A percentile compares a stretch with the other conserved stretches of the same genome.
Conservation (phyloP, 2,797 vertebrate species). For the Apogon talboti region DNA sequence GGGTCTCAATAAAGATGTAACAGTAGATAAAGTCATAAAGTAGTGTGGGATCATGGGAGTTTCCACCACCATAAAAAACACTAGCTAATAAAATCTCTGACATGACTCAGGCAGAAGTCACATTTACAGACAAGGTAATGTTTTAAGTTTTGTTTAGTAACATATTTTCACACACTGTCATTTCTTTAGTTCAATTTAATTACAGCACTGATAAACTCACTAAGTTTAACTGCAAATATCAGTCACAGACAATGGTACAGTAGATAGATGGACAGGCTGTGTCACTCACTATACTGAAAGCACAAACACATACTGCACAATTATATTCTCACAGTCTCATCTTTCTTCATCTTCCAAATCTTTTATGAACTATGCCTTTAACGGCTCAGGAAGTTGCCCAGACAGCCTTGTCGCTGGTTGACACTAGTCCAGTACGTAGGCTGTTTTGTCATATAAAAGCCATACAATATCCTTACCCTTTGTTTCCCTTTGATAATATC, state of each 20-base stretch:
- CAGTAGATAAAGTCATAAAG: too few species aligned
- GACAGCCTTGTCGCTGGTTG: constrained; percentile 1
- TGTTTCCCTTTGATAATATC: constrained; percentile 35
- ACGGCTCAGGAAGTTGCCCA: constrained; percentile 16
- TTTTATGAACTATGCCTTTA: not conserved
- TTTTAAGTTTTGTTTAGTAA: too few species aligned
- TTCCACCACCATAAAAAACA: too few species aligned
- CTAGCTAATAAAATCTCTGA: too few species aligned
- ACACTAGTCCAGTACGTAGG: constrained; percentile 1
- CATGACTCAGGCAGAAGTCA: too few species aligned
- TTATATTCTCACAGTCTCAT: not conserved
- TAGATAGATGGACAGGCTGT: not conserved
- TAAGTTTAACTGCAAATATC: not conserved
- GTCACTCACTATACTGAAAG: not conserved
- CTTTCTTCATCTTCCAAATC: constrained; percentile 3
- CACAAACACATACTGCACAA: not conserved
- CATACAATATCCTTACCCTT: constrained; percentile 3
- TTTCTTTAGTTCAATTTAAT: too few species aligned
- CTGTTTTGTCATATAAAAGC: constrained; percentile 19
- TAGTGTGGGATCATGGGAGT: too few species aligned
- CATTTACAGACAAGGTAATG: too few species aligned
- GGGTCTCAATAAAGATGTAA: too few species aligned
- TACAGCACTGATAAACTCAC: too few species aligned
- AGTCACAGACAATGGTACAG: not conserved
- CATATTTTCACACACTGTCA: too few species aligned